Conservation (phyloP, 2,888 invertebrate genomes). For the Pyrrhia umbra region DNA sequence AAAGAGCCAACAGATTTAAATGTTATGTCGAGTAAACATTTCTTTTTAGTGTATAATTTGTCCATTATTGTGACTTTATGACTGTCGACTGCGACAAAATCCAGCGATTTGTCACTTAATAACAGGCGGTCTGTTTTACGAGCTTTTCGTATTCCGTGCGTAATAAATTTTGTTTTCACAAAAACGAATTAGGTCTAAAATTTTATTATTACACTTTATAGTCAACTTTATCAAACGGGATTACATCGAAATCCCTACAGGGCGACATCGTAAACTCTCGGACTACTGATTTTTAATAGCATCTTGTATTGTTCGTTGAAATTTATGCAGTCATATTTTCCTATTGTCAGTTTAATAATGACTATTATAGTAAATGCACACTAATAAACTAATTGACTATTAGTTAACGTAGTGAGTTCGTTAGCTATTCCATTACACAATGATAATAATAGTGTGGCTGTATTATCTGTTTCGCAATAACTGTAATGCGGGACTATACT, state of each 20-base stretch:
- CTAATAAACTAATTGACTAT: constrained; percentile 34
- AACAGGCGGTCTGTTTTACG: constrained; percentile 82
- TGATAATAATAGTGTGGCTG: constrained; percentile 3
- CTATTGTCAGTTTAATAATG: constrained; percentile 65
- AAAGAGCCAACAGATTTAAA: constrained; percentile 55
- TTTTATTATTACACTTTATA: constrained; percentile 81
- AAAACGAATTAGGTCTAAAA: constrained; percentile 81
- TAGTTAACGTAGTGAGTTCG: constrained; percentile 21
- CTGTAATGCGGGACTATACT: constrained; percentile 22
- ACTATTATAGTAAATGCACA: constrained; percentile 47
- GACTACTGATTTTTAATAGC: constrained; percentile 74
- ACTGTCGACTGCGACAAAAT: constrained; percentile 76
- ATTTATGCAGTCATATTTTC: constrained; percentile 74
- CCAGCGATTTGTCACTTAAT: constrained; percentile 84
- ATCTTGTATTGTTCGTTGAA: constrained; percentile 66
- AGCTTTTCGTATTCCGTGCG: constrained; percentile 69
- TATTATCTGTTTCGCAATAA: constrained; percentile 26
- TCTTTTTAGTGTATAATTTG: constrained; percentile 80
- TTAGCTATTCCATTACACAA: constrained; percentile 31
- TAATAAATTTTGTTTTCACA: constrained; percentile 81
- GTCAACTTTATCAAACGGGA: constrained; percentile 78
- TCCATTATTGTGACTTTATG: constrained; percentile 81
- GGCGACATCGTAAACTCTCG: constrained; percentile 72
- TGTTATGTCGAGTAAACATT: constrained; percentile 71
- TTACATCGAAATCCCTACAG: constrained; percentile 74